phyloP scores from a whole-genome alignment of 2,888 invertebrate genomes.

The Nezara viridula region DNA sequence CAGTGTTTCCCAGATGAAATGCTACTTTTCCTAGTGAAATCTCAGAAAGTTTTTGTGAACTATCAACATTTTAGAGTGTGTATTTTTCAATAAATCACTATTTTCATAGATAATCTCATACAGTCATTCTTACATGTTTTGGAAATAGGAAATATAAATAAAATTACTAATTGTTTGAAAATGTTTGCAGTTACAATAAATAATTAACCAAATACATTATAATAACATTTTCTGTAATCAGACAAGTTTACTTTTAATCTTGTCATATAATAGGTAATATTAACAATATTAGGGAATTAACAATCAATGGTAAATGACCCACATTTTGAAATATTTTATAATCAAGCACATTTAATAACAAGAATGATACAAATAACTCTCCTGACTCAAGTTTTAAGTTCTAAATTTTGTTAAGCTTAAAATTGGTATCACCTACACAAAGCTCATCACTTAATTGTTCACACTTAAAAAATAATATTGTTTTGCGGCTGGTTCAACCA shows the following conservation, averaged over 20 bases:
- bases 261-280: slow-evolving; percentile 17
- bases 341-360: slow-evolving; percentile 24
- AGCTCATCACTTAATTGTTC: slow-evolving; percentile 26
- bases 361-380: slow-evolving; percentile 26
- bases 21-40: neutral
- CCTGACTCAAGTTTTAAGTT: neutral
- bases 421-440: slow-evolving; percentile 39
- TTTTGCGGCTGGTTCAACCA: slow-evolving; percentile 34
- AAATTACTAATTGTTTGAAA: neutral
- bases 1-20: neutral
- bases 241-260: neutral
- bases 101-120: neutral
- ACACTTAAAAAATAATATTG: slow-evolving; percentile 55
- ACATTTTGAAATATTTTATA: slow-evolving; percentile 28
- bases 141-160: slow-evolving; percentile 35
- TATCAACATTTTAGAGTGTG: too few species aligned
- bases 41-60: too few species aligned
- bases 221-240: slow-evolving; percentile 4
- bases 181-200: slow-evolving; percentile 21
- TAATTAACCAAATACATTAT: slow-evolving; percentile 18
- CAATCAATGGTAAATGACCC: slow-evolving; percentile 37
- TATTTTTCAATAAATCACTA: neutral
- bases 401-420: slow-evolving; percentile 12
- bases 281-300: slow-evolving; percentile 45
- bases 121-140: neutral